phyloP scores from a whole-genome alignment of 1,140 invertebrate species.

The Aricia agestis region DNA sequence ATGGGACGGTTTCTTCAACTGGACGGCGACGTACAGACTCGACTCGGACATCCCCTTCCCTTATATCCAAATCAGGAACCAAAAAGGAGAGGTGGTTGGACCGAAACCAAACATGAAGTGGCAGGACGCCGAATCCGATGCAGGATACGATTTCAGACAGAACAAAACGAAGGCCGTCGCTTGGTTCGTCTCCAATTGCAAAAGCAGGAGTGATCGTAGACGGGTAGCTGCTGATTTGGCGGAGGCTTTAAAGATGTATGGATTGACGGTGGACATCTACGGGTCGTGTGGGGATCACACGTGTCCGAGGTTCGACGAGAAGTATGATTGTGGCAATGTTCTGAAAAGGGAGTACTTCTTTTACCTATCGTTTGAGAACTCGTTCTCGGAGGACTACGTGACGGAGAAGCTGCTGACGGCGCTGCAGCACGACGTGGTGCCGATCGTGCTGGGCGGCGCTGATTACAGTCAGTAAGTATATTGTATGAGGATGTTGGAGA shows the following conservation, averaged over 20 bases:
- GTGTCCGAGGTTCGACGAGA: slow-evolving; percentile 45
- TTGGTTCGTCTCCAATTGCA: slow-evolving; percentile 84
- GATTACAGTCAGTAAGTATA: slow-evolving; percentile 49
- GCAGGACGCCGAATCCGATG: slow-evolving; percentile 29
- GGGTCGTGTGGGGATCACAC: slow-evolving; percentile 78
- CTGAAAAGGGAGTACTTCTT: slow-evolving; percentile 79
- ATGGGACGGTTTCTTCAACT: slow-evolving; percentile 77
- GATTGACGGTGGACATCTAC: slow-evolving; percentile 79
- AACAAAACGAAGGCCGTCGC: slow-evolving; percentile 75
- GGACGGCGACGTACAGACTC: slow-evolving; percentile 78
- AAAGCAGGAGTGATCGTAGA: slow-evolving; percentile 75
- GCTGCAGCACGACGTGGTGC: slow-evolving; percentile 69
- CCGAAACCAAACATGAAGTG: slow-evolving; percentile 55
- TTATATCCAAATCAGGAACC: slow-evolving; percentile 70
- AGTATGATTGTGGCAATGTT: slow-evolving; percentile 54
- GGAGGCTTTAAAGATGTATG: slow-evolving; percentile 69
- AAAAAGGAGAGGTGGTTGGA: slow-evolving; percentile 48
- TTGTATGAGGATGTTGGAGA: slow-evolving; percentile 54
- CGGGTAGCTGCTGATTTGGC: slow-evolving; percentile 77
- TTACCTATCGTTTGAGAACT: slow-evolving; percentile 84
- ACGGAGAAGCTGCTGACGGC: slow-evolving; percentile 80
- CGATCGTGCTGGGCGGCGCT: slow-evolving; percentile 74
- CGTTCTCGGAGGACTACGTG: slow-evolving; percentile 78
- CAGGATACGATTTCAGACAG: neutral
- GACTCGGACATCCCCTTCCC: slow-evolving; percentile 74